Evolutionary conservation across 2,113 vertebrate genomes (phyloP).

Genomic region (Alligator mississippiensis): DNA sequence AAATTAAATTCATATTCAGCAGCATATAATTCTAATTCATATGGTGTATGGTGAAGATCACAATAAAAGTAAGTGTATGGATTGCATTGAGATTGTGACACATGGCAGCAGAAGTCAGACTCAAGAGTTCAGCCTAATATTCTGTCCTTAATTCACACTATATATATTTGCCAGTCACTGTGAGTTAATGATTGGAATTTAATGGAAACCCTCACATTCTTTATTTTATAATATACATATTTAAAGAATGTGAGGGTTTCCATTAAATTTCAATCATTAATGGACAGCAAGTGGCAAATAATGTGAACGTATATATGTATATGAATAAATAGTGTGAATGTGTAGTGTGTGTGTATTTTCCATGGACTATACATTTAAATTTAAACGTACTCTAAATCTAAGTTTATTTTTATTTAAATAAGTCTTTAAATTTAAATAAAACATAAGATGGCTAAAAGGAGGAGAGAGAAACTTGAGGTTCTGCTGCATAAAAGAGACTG

Average conservation of each 20-base stretch:
- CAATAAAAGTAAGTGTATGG: neutral
- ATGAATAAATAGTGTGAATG: neutral
- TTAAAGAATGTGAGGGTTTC: neutral
- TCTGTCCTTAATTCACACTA: neutral
- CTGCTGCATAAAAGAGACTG: neutral
- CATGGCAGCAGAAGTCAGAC: neutral
- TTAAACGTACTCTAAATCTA: too few species aligned
- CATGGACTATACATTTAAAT: too few species aligned
- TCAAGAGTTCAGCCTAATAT: neutral
- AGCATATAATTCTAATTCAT: too few species aligned
- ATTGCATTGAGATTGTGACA: neutral
- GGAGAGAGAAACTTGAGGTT: neutral
- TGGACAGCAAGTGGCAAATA: neutral
- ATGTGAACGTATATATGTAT: too few species aligned
- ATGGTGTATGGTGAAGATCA: neutral
- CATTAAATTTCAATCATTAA: neutral
- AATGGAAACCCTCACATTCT: neutral
- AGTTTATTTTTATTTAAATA: neutral
- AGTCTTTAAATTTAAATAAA: neutral
- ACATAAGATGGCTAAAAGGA: neutral
- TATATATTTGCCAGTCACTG: neutral
- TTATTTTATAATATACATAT: neutral
- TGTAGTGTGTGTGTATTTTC: too few species aligned
- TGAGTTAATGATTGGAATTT: neutral
- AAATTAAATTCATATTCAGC: neutral